A percentile compares a stretch with the other conserved stretches of the same genome.
Conservation (phyloP, 2,888 invertebrate genomes). For the Drosophila atripex region DNA sequence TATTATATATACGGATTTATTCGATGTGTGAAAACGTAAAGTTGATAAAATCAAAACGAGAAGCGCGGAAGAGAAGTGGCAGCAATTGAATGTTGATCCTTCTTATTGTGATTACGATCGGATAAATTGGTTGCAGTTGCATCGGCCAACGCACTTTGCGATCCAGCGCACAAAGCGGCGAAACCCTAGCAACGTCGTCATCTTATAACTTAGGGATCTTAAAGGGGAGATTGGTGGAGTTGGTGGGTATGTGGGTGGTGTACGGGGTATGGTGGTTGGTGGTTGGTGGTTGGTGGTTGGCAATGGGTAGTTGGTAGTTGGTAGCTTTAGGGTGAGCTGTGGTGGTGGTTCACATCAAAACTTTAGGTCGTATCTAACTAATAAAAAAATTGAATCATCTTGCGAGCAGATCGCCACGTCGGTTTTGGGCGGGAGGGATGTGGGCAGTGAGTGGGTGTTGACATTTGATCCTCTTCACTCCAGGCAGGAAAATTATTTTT, state of each 20-base stretch:
- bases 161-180: constrained; percentile 54
- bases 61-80: constrained; percentile 55
- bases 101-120: constrained; percentile 37
- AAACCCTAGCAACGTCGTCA: constrained; percentile 63
- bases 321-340: constrained; percentile 12
- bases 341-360: constrained; percentile 28
- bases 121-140: constrained; percentile 28
- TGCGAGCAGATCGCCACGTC: constrained; percentile 51
- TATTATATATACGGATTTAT: constrained; percentile 65
- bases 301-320: constrained; percentile 3
- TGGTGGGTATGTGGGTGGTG: neutral
- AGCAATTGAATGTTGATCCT: constrained; percentile 44
- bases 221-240: constrained; percentile 16
- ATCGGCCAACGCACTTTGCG: constrained; percentile 37
- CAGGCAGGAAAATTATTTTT: constrained; percentile 7
- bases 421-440: constrained; percentile 38
- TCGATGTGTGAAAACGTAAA: constrained; percentile 72
- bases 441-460: constrained; percentile 1
- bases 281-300: neutral
- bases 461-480: constrained; percentile 3
- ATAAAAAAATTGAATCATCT: constrained; percentile 43
- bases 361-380: constrained; percentile 37
- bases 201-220: constrained; percentile 56
- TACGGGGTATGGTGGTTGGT: neutral
- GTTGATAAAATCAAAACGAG: constrained; percentile 64